Base-by-base conservation (phyloP, 2,797 vertebrate genomes). In the Pseudopleuronectes americanus region DNA sequence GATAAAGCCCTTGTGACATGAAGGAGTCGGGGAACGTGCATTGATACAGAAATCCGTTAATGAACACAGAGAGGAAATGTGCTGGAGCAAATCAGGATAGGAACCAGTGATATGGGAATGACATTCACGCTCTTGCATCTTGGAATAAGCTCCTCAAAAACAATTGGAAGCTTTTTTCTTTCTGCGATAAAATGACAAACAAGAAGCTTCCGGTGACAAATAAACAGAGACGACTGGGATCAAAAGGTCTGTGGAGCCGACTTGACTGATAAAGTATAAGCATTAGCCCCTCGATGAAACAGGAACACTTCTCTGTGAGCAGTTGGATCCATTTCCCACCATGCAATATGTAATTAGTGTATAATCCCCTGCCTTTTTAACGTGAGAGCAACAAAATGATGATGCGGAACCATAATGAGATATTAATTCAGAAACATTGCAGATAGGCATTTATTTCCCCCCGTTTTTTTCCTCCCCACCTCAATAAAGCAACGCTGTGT, bases 381-480 rank as follows among this genome's bases (percentile, higher is more conserved):
- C 92, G 92, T 91, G 89, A 92, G 87, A 90, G 85, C 84, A 87
- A 93, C 94, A 93, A 94, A 92, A 93, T 90, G 82, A 93, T 92
- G 89, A 93, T 89, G 90, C 83, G 77, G 81, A 91, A 92, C 83
- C 85, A 87, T 92, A 93, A 92, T 93, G 89, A 90, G 90, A 94
- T 92, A 93, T 94, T 93, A 93, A 94, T 93, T 94, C 92, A 86
- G 86, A 89, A 91, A 87, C 80, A 81, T 81, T 87, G 75, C 84
- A 89, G 88, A 93, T 89, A 92, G 76, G 79, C 82, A 86, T 82
- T 93, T 91, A 78, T 92, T 92, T 86, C 86, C 72, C 72, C 75
- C 70, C 4, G 5, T 6, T 76, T 79, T 72, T 64, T 23, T 0
- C 8, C 36, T 75, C 67, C 17, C 66, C 43, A 86, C 56, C 81